Percentiles rank a stretch among this genome's conserved stretches.
phyloP scores from a whole-genome alignment of 1,140 invertebrate genomes.

The Eulimnadia texana region DNA sequence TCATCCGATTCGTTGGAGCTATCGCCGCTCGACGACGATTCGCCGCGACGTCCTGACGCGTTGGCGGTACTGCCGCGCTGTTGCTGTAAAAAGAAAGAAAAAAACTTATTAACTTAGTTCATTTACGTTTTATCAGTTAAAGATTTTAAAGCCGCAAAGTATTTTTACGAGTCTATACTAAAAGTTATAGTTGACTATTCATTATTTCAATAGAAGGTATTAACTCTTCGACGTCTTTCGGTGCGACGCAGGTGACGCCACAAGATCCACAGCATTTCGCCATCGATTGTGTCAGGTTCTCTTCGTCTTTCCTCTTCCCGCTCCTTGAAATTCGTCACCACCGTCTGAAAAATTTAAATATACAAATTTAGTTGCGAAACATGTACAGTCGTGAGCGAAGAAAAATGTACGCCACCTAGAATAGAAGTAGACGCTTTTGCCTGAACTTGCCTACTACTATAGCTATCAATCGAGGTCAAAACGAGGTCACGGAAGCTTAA shows the following conservation, averaged over 20 bases:
- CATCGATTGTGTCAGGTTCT: constrained; percentile 35
- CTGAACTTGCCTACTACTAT: too few relatives aligned
- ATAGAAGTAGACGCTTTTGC: too few relatives aligned
- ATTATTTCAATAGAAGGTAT: constrained; percentile 3
- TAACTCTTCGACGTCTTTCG: constrained; percentile 24
- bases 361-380: neutral
- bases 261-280: constrained; percentile 40
- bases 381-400: too few relatives aligned
- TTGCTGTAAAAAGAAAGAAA: constrained; percentile 1
- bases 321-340: constrained; percentile 34
- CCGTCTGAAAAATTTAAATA: constrained; percentile 22
- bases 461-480: too few relatives aligned
- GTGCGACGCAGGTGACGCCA: constrained; percentile 35
- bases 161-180: neutral
- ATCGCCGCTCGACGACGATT: constrained; percentile 22
- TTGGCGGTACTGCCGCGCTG: constrained; percentile 2
- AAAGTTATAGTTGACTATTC: too few relatives aligned
- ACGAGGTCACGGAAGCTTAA: too few relatives aligned
- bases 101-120: neutral
- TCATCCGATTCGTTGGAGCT: constrained; percentile 22
- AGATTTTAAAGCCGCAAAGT: too few relatives aligned
- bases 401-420: too few relatives aligned
- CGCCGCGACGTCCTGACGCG: constrained; percentile 20
- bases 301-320: constrained; percentile 30
- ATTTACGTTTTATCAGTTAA: too few relatives aligned